Evolutionary conservation across 2,113 vertebrate species (phyloP).

Genomic region (Ahaetulla prasina): DNA sequence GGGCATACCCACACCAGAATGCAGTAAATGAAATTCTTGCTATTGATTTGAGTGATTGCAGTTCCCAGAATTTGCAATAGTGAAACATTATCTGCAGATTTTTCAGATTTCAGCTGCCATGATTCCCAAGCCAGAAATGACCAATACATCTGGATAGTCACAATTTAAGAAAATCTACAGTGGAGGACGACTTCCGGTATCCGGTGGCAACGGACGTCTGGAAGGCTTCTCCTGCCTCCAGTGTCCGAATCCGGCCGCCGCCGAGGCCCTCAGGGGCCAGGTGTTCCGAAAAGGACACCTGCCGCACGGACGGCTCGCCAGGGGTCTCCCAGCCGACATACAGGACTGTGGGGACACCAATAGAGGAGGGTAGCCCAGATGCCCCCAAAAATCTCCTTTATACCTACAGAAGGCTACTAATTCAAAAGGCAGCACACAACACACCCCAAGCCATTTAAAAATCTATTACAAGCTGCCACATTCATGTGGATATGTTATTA

Average conservation of each 20-base stretch:
- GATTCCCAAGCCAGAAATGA: neutral
- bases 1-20: slow-evolving; percentile 46
- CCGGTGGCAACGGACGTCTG: no score
- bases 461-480: no score
- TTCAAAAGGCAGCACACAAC: slow-evolving; percentile 6
- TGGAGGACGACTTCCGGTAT: no score
- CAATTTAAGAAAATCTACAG: neutral
- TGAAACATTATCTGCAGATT: neutral
- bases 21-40: slow-evolving; percentile 48
- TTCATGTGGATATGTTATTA: no score
- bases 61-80: neutral
- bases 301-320: no score
- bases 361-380: neutral
- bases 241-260: no score
- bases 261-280: no score
- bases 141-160: neutral
- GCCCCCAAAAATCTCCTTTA: neutral
- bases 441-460: slow-evolving; percentile 25
- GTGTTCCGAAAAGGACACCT: no score
- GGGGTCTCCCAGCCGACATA: no score
- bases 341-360: neutral
- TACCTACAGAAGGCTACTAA: slow-evolving; percentile 11
- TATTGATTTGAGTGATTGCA: neutral
- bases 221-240: no score
- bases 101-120: neutral